Base-by-base conservation (phyloP, 53 echinoderm and acorn worm genomes). In the Luidia sarsii region DNA sequence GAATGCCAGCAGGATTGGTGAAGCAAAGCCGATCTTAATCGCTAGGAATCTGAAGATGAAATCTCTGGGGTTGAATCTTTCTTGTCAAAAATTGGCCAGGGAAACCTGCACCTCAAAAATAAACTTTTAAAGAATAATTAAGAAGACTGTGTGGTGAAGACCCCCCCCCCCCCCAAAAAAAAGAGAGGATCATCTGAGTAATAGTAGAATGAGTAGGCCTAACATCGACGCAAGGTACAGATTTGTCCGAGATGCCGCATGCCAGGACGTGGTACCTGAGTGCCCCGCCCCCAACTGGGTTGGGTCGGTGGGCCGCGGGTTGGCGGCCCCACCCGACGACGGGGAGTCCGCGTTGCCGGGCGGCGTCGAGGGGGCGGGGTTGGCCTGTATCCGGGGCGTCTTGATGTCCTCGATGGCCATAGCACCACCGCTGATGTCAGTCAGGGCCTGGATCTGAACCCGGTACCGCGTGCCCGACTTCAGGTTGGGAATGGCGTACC, bases 341-440 rank as follows among this genome's bases (percentile, higher is more conserved):
- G 35, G 35, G 5, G 52, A 32, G 4, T 27, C 22, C 28, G 23
- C 16, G n/a, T n/a, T n/a, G n/a, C n/a, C n/a, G 6, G 6, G 41
- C 10, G 59, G 8, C 33, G 77, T 43, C 27, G 77, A 18, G 13
- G 19, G 46, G 46, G 3, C 43, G 8, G 86, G 88, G 4, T 61
- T 45, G 15, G 27, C 24, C 39, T 79, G 29, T n/a, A 82, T 55
- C 67, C 52, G 82, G 4, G 93, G 93, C 11, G 94, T 90, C 43
- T 85, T 86, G 14, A 94, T 85, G 52, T 90, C 94, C 39, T 86
- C 81, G 37, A 64, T 69, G 37, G 84, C 85, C 56, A 85, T 75
- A 20, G 87, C 85, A 19, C 94, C 94, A 3, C 94, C 94, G 22
- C 94, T 88, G 33, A 85, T 82, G 18, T 67, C 67, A 31, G 85